Evolutionary conservation across 2,888 invertebrate genomes (phyloP).

Genomic region (Drosophila tanythrix): DNA sequence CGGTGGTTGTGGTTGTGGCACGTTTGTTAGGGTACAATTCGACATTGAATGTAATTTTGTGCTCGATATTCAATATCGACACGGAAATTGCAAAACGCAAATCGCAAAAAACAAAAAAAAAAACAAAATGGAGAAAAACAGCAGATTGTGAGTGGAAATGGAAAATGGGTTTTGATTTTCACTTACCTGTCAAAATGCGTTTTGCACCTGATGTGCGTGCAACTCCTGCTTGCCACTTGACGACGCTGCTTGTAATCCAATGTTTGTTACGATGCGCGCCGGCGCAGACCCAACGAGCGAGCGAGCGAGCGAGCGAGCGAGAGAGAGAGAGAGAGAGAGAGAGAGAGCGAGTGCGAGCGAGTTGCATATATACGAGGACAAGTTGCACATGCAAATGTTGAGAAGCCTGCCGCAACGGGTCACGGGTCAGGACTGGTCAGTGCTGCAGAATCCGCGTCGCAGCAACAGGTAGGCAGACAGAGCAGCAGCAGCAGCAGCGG

Average conservation of each 20-base stretch:
- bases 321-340: too few species aligned
- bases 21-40: neutral
- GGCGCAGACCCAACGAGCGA: slow-evolving; percentile 5
- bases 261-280: slow-evolving; percentile 20
- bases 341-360: slow-evolving; percentile 8
- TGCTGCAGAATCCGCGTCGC: slow-evolving; percentile 16
- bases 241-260: slow-evolving; percentile 33
- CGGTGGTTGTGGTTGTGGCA: neutral
- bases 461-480: slow-evolving; percentile 3
- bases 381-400: slow-evolving; percentile 22
- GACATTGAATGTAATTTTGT: slow-evolving; percentile 22
- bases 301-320: neutral
- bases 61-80: slow-evolving; percentile 34
- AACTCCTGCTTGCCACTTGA: neutral
- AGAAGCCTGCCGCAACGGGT: slow-evolving; percentile 40
- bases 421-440: slow-evolving; percentile 52
- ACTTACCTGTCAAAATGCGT: slow-evolving; percentile 47
- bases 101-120: slow-evolving; percentile 2
- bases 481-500: slow-evolving; percentile 20
- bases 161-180: slow-evolving; percentile 24
- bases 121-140: neutral
- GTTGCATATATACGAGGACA: neutral
- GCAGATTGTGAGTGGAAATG: slow-evolving; percentile 4
- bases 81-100: slow-evolving; percentile 46
- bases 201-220: neutral